Evolutionary conservation across 1,140 invertebrate genomes (phyloP).

Genomic region (Plutomurus gul): DNA sequence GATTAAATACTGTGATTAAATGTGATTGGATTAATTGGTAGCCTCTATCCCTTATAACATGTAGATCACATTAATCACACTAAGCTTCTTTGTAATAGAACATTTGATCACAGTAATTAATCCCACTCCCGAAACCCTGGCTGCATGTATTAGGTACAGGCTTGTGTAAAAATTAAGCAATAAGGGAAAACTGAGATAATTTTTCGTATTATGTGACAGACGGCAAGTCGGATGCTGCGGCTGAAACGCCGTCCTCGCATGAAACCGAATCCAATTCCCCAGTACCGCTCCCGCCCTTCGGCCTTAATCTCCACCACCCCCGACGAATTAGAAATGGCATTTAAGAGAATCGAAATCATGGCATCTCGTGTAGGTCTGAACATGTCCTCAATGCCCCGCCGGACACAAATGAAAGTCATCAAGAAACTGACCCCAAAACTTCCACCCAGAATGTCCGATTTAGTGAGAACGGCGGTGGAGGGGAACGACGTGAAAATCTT

Average conservation of each 20-base stretch:
- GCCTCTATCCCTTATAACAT: too few species aligned
- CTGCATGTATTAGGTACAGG: not conserved
- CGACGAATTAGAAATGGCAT: conserved; percentile 47
- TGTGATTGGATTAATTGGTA: too few species aligned
- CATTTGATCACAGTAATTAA: too few species aligned
- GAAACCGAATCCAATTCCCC: conserved; percentile 24
- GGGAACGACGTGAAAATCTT: conserved; percentile 44
- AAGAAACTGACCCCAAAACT: conserved; percentile 43
- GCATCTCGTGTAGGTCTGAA: conserved; percentile 51
- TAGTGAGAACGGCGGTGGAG: conserved; percentile 42
- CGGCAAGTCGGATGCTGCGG: conserved; percentile 21
- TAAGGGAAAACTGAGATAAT: not conserved
- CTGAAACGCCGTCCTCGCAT: conserved; percentile 6
- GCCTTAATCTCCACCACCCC: conserved; percentile 40
- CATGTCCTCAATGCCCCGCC: conserved; percentile 49
- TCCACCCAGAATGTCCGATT: conserved; percentile 33
- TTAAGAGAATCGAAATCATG: conserved; percentile 53
- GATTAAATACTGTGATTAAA: too few species aligned
- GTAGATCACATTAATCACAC: too few species aligned
- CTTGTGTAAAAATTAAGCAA: not conserved
- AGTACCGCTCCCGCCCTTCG: conserved; percentile 41
- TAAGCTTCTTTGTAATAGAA: too few species aligned
- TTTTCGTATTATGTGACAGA: not conserved
- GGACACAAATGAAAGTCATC: conserved; percentile 50
- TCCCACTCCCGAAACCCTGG: not conserved